Conservation (phyloP, 1,140 invertebrate genomes). For the Drosophila mayri region DNA sequence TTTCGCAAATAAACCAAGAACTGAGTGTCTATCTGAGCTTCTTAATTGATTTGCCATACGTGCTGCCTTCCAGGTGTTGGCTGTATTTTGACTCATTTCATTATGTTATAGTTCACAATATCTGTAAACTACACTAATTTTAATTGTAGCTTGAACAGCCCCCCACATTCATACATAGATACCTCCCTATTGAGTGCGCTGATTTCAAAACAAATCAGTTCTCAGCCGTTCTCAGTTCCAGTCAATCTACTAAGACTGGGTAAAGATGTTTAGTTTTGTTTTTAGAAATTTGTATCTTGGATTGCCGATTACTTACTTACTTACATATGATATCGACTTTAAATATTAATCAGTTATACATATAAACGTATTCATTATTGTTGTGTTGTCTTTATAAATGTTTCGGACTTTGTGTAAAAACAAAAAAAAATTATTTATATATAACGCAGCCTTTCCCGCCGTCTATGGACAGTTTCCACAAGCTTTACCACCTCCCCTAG, state of each 20-base stretch:
- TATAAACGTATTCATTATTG: conserved; percentile 71
- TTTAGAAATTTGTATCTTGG: conserved; percentile 26
- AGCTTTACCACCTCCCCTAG: conserved; percentile 96
- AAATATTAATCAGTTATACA: conserved; percentile 40
- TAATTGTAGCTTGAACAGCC: conserved; percentile 23
- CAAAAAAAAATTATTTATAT: conserved; percentile 87
- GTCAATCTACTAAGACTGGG: conserved; percentile 25
- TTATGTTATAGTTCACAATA: conserved; percentile 12
- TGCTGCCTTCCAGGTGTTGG: conserved; percentile 19
- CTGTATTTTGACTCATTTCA: conserved; percentile 33
- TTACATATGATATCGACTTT: conserved; percentile 44
- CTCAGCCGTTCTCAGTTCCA: conserved; percentile 16
- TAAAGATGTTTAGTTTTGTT: conserved; percentile 28
- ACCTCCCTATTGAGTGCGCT: conserved; percentile 1
- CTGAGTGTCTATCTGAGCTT: conserved; percentile 11
- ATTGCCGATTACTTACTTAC: conserved; percentile 43
- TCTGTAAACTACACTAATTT: conserved; percentile 23
- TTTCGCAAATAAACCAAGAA: conserved; percentile 17
- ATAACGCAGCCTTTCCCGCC: conserved; percentile 96
- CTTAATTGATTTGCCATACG: conserved; percentile 11
- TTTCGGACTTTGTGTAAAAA: conserved; percentile 85
- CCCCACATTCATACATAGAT: conserved; percentile 15
- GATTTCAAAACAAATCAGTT: neutral
- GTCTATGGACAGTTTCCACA: conserved; percentile 98
- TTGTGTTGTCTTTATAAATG: conserved; percentile 85